Conservation (phyloP, 2,113 vertebrate genomes). For the Atractosteus spatula region DNA sequence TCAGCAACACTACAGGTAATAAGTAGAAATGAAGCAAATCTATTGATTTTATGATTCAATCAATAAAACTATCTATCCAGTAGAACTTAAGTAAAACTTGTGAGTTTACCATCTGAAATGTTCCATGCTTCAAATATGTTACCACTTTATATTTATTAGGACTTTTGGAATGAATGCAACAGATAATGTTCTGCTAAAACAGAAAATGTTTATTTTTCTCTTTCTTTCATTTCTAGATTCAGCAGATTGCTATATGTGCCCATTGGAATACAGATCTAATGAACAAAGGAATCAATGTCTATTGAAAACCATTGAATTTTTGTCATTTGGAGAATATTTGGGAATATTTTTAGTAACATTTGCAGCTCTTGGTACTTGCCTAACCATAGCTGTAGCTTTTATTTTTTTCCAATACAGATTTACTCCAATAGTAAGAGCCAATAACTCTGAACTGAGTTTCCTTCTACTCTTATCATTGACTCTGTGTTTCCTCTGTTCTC, state of each 20-base stretch:
- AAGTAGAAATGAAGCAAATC: too few relatives aligned
- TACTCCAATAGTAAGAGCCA: conserved; percentile 34
- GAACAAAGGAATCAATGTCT: conserved; percentile 31
- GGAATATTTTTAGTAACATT: conserved; percentile 22
- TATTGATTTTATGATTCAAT: too few relatives aligned
- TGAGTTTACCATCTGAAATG: too few relatives aligned
- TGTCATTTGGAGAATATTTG: conserved; percentile 44
- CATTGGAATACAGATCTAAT: conserved; percentile 44
- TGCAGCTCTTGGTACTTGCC: conserved; percentile 30
- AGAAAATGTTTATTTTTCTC: not conserved
- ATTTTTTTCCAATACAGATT: conserved; percentile 41
- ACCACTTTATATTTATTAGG: too few relatives aligned
- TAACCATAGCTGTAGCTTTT: conserved; percentile 28
- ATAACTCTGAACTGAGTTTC: conserved; percentile 21
- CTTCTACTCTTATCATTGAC: not conserved
- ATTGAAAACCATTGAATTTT: conserved; percentile 42
- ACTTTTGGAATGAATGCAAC: too few relatives aligned
- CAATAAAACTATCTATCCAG: too few relatives aligned
- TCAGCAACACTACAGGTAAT: conserved; percentile 32
- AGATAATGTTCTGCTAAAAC: too few relatives aligned
- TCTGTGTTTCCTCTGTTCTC: not conserved
- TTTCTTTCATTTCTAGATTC: conserved; percentile 34
- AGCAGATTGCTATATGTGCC: conserved; percentile 39
- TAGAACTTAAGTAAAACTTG: too few relatives aligned
- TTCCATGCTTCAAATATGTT: too few relatives aligned